A percentile compares a stretch with the other conserved stretches of the same genome.
These are phyloP conservation scores for Kradibia gibbosae DNA, from an alignment of 1,140 invertebrate species.

Conservation along the genomic window DNA sequence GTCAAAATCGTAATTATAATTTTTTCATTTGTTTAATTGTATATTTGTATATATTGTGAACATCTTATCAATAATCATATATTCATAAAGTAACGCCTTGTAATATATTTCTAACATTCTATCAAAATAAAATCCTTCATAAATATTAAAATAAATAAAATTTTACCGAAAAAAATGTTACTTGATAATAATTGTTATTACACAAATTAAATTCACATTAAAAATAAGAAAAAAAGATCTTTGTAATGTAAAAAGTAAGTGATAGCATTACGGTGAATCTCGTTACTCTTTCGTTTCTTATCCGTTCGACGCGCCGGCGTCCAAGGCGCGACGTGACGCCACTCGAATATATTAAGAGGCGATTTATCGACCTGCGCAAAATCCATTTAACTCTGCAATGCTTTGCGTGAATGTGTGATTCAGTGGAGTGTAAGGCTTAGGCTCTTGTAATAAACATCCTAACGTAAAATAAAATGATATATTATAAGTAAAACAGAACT, in stretches of 20 bases:
- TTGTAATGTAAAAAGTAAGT: background rate
- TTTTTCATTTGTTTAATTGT: no score
- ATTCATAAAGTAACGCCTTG: no score
- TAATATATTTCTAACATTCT: no score
- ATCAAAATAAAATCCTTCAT: no score
- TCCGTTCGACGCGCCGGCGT: slow-evolving; percentile 10
- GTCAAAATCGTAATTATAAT: no score
- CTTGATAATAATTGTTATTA: no score
- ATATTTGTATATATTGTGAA: no score
- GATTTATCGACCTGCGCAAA: slow-evolving; percentile 36
- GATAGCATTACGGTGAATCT: background rate
- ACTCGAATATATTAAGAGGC: slow-evolving; percentile 34
- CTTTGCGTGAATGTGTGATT: slow-evolving; percentile 9
- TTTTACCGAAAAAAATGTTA: no score
- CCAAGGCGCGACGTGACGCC: slow-evolving; percentile 19
- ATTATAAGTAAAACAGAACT: background rate
- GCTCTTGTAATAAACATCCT: background rate
- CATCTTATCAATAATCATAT: no score
- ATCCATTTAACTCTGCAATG: slow-evolving; percentile 28
- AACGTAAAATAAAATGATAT: slow-evolving; percentile 11
- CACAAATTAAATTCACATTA: no score
- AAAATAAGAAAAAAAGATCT: no score
- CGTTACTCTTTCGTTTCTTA: slow-evolving; percentile 21
- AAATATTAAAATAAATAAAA: no score
- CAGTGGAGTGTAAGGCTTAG: slow-evolving; percentile 4